Percentiles rank a stretch among this genome's conserved stretches.
Evolutionary conservation across 92 coral and sea anemone genomes (phyloP).

Genomic region (Siderastrea siderea): DNA sequence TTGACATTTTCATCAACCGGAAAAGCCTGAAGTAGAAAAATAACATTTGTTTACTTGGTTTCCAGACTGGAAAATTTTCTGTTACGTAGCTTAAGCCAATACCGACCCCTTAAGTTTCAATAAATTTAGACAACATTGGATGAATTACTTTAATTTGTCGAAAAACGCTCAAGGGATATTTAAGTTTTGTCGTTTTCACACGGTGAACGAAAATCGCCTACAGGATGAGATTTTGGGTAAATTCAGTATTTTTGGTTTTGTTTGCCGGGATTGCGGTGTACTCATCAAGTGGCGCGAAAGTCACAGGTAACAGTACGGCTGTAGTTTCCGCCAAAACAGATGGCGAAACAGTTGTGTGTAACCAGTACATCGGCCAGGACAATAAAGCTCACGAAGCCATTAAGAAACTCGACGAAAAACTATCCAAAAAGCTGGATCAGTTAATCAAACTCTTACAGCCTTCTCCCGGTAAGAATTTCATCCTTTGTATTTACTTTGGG

Average conservation of each 20-base stretch:
- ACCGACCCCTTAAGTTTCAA: no score
- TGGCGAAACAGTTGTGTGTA: background rate
- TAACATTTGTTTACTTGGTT: no score
- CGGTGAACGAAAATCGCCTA: no score
- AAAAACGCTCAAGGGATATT: no score
- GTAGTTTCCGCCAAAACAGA: background rate
- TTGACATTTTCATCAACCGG: no score
- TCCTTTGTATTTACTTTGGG: no score
- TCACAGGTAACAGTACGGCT: background rate
- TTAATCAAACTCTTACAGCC: background rate
- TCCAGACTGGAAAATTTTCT: no score
- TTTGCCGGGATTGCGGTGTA: background rate
- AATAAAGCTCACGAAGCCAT: background rate
- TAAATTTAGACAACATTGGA: no score
- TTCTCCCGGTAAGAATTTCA: background rate
- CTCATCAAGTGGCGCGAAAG: background rate
- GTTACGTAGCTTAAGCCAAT: no score
- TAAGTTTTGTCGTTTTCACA: no score
- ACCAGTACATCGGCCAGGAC: background rate
- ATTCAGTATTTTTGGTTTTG: background rate
- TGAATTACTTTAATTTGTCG: no score
- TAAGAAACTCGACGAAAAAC: background rate
- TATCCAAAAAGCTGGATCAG: background rate
- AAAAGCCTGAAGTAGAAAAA: no score
- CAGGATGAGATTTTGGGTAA: background rate